Percentiles rank a stretch among this genome's conserved stretches.
Evolutionary conservation across 1,140 invertebrate species (phyloP).

Genomic region (Andrena cerasifolii): DNA sequence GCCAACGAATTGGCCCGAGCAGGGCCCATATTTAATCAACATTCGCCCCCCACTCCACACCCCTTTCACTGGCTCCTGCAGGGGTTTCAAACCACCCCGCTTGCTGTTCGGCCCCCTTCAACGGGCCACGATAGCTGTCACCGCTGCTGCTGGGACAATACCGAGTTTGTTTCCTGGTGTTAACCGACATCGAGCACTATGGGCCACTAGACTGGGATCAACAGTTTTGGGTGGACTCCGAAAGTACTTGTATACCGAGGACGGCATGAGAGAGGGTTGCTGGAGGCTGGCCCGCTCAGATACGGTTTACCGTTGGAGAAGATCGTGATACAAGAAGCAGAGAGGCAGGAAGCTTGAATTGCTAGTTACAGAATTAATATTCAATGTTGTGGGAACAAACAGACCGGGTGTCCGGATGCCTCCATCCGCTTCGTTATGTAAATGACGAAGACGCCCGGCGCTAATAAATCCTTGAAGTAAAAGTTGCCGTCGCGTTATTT

Average conservation of each 20-base stretch:
- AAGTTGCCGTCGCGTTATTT: slow-evolving; percentile 4
- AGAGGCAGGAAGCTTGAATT: background rate
- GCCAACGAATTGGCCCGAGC: slow-evolving; percentile 52
- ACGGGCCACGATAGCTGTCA: background rate
- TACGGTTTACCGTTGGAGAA: background rate
- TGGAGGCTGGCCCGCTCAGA: background rate
- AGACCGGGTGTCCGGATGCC: background rate
- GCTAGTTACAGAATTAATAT: slow-evolving; percentile 31
- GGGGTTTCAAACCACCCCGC: background rate
- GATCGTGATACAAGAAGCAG: slow-evolving; percentile 5
- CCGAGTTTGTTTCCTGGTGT: background rate
- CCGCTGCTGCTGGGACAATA: background rate
- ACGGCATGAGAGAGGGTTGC: background rate
- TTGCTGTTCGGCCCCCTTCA: background rate
- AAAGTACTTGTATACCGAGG: too few relatives aligned
- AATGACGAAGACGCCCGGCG: slow-evolving; percentile 14
- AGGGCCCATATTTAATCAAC: slow-evolving; percentile 75
- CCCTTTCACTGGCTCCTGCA: background rate
- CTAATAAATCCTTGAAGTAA: slow-evolving; percentile 8
- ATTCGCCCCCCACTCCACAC: slow-evolving; percentile 10
- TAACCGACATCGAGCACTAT: background rate
- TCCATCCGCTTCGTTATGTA: slow-evolving; percentile 13
- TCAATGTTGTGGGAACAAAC: slow-evolving; percentile 1
- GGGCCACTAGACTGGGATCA: background rate
- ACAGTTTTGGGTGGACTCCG: background rate